A percentile compares a stretch with the other conserved stretches of the same genome.
These are phyloP conservation scores for Neoarius graeffei DNA, from an alignment of 2,113 vertebrate species.

Conservation along the genomic window DNA sequence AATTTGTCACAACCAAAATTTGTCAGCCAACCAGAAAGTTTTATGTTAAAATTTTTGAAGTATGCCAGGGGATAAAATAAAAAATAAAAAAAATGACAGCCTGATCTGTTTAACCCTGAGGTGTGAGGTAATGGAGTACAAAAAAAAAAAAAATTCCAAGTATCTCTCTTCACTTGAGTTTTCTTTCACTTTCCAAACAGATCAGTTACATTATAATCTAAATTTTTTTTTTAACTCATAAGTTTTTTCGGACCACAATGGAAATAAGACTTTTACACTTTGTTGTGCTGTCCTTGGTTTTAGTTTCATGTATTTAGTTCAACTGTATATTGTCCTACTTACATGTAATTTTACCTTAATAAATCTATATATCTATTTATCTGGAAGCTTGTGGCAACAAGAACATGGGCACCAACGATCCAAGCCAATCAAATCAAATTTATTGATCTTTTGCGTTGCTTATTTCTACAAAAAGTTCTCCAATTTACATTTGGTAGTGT, in stretches of 20 bases:
- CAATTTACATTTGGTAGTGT: neutral
- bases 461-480: neutral
- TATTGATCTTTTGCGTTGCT: too few species aligned
- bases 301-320: too few species aligned
- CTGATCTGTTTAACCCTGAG: conserved; percentile 9
- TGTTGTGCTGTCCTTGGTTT: too few species aligned
- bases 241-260: too few species aligned
- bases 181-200: neutral
- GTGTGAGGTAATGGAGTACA: neutral
- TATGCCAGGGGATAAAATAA: neutral
- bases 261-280: too few species aligned
- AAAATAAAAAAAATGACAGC: neutral
- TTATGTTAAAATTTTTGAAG: neutral
- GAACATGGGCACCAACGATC: neutral
- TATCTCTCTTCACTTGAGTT: neutral
- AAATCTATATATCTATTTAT: too few species aligned
- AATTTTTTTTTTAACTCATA: neutral
- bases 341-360: too few species aligned
- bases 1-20: neutral
- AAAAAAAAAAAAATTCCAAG: neutral
- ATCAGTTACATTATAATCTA: neutral
- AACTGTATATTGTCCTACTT: too few species aligned
- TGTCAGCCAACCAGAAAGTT: neutral
- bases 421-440: too few species aligned
- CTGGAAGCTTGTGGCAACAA: neutral